Percentiles rank a stretch among this genome's conserved stretches.
phyloP scores from a whole-genome alignment of 2,888 invertebrate genomes.

The Acleris cristana region DNA sequence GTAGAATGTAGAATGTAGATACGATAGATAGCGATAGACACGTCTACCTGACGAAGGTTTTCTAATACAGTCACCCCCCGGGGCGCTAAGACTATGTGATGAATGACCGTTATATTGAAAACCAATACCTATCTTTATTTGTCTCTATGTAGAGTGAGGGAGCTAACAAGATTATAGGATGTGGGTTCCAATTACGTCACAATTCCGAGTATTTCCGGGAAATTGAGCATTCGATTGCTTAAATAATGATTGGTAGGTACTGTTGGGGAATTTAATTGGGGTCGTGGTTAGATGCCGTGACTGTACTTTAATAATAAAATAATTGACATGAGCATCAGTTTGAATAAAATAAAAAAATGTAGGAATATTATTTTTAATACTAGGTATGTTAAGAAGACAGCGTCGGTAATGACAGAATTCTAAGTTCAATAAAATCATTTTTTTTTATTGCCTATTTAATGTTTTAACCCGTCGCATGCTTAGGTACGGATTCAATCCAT shows the following conservation, averaged over 20 bases:
- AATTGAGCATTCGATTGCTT: constrained; percentile 20
- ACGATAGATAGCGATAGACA: not conserved
- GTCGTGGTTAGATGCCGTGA: too few relatives aligned
- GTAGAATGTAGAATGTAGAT: not conserved
- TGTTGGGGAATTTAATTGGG: not conserved
- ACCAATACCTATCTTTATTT: constrained; percentile 67
- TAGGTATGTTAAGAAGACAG: too few relatives aligned
- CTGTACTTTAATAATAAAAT: too few relatives aligned
- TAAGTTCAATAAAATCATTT: too few relatives aligned
- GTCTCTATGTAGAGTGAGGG: constrained; percentile 59
- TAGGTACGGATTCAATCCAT: too few relatives aligned
- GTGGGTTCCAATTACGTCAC: constrained; percentile 53
- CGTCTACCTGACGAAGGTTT: constrained; percentile 69
- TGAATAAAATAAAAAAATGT: too few relatives aligned
- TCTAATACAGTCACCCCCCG: constrained; percentile 81
- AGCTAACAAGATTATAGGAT: constrained; percentile 58
- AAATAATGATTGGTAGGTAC: not conserved
- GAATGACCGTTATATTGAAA: constrained; percentile 80
- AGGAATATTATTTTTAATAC: too few relatives aligned
- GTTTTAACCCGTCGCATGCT: too few relatives aligned
- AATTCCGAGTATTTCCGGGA: constrained; percentile 5
- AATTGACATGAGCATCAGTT: too few relatives aligned
- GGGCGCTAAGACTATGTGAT: constrained; percentile 75
- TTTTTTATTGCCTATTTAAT: too few relatives aligned
- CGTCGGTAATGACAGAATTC: too few relatives aligned